Evolutionary conservation across 2,888 invertebrate species (phyloP), one percentile per base, ranked within the genome.

Genomic region (Microdon myrmicae): DNA sequence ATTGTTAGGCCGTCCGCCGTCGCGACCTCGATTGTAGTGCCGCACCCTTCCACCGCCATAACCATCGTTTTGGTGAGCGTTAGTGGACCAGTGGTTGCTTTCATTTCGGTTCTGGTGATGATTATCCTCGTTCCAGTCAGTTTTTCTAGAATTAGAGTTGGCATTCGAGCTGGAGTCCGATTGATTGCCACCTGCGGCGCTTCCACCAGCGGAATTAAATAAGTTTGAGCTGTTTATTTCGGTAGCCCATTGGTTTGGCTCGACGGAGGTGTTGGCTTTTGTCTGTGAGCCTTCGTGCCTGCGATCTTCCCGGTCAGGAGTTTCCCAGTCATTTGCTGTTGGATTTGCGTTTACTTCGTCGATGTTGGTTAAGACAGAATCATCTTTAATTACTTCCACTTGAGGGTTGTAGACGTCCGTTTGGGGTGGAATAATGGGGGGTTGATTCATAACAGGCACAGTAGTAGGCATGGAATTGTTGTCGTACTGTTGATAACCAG

Each of bases 221-320:
- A 48, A 70, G 68, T 67, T 70, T 17, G 68, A 66, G n/a, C 74
- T 70, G 49, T 75, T 75, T 73, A 77, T 73, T 44, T 78, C 77
- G 25, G 71, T 73, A 64, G 73, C 77, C 77, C 77, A 78, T 28
- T 78, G 77, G 55, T 73, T 76, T n/a, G 69, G 69, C 16, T 69
- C 67, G 3, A 58, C 26, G 14, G 41, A 34, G 9, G 20, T 38
- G 20, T 25, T 13, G 13, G 20, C 35, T 32, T 54, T 67, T 2
- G 60, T 14, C 23, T 59, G 56, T 0, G 67, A 60, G n/a, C 34
- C 26, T 13, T 58, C 66, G 6, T 53, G 51, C 2, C 53, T 56
- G 2, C 47, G 43, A 8, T 58, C 66, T 6, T 66, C 59, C 16
- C 53, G 32, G 13, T 59, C 66, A 22, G 26, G 48, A 1, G 59